Conservation (phyloP, 2,113 vertebrate species). For the Stictonetta naevosa region DNA sequence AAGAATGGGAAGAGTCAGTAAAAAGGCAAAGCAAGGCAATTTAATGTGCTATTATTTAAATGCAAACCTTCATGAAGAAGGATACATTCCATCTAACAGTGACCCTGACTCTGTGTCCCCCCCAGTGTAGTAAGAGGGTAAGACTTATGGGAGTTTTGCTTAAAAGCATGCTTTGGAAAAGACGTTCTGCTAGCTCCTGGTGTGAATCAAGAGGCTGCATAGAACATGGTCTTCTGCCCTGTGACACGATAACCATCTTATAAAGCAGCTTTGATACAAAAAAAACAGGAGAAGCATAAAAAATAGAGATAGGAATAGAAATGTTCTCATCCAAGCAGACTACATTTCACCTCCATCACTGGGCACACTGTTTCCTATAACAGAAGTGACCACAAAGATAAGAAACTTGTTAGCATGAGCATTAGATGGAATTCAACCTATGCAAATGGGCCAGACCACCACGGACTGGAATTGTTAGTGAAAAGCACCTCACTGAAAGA, state of each 20-base stretch:
- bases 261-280: neutral
- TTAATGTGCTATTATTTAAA: neutral
- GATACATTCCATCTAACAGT: neutral
- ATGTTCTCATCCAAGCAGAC: neutral
- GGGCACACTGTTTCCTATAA: neutral
- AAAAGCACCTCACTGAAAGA: neutral
- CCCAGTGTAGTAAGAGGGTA: neutral
- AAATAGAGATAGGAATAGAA: neutral
- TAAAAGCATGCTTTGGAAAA: neutral
- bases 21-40: neutral
- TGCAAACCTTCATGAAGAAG: rapidly evolving
- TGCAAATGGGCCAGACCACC: neutral
- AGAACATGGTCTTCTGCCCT: neutral
- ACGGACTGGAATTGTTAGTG: neutral
- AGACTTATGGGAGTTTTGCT: neutral
- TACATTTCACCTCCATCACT: neutral
- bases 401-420: neutral
- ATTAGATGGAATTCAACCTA: neutral
- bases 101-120: neutral
- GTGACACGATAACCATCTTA: neutral
- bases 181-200: neutral
- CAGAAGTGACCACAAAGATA: neutral
- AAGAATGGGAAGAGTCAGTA: neutral
- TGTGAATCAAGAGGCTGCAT: neutral
- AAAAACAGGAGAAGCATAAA: neutral